Evolutionary conservation across 2,888 invertebrate genomes (phyloP).

Genomic region (Mesodorylaimus sp.): DNA sequence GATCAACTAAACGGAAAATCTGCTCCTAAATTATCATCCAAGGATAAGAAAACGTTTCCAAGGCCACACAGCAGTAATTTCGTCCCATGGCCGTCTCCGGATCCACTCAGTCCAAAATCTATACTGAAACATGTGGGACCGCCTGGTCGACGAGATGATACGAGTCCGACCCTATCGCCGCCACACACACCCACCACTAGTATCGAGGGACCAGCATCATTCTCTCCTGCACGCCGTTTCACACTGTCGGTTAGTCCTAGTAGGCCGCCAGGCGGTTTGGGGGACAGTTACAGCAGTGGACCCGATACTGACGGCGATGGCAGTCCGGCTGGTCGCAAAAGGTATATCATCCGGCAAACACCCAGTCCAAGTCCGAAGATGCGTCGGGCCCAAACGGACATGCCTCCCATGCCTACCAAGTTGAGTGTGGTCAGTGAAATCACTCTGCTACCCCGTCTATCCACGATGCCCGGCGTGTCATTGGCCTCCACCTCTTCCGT

Average conservation of each 20-base stretch:
- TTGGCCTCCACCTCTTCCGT: no score
- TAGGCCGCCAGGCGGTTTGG: no score
- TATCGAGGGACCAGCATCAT: no score
- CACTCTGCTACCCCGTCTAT: no score
- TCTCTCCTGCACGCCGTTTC: no score
- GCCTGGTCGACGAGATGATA: not conserved
- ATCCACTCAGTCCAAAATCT: not conserved
- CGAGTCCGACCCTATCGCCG: no score
- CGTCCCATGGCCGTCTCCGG: not conserved
- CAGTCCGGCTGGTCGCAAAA: not conserved
- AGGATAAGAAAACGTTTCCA: not conserved
- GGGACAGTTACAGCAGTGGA: no score
- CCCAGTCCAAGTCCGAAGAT: not conserved
- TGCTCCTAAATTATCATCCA: not conserved
- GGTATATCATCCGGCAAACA: not conserved
- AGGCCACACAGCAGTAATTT: not conserved
- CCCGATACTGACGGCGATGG: no score
- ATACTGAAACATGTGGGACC: not conserved
- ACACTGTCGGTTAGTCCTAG: no score
- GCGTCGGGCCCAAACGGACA: no score
- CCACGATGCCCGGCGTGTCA: no score
- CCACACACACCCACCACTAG: no score
- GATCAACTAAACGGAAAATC: not conserved
- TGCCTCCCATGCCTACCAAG: not conserved
- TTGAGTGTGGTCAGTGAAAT: not conserved